Evolutionary conservation across 1,140 invertebrate genomes (phyloP).

Genomic region (Thaumatotibia leucotreta): DNA sequence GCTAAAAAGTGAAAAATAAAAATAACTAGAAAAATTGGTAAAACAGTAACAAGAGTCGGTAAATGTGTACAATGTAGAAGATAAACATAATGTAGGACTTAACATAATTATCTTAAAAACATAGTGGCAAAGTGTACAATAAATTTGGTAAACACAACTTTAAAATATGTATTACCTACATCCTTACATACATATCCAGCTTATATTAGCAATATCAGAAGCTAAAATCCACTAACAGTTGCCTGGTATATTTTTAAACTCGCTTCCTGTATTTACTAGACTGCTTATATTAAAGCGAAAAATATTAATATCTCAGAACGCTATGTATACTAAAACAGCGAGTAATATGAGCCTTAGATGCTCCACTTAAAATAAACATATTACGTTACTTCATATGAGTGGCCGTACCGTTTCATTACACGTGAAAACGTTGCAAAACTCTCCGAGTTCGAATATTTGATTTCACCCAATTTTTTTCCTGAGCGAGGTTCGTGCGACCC

Average conservation of each 20-base stretch:
- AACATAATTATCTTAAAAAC: too few relatives aligned
- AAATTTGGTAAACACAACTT: too few relatives aligned
- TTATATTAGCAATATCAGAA: not conserved
- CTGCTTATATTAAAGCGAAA: not conserved
- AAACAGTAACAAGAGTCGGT: too few relatives aligned
- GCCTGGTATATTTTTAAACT: not conserved
- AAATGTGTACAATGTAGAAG: too few relatives aligned
- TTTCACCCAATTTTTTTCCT: slow-evolving; percentile 32
- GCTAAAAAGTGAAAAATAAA: too few relatives aligned
- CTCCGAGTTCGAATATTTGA: slow-evolving; percentile 37
- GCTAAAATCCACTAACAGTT: not conserved
- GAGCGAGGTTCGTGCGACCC: slow-evolving; percentile 44
- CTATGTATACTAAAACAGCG: not conserved
- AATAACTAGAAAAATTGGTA: too few relatives aligned
- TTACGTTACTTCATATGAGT: not conserved
- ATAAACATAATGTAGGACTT: too few relatives aligned
- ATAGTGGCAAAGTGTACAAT: too few relatives aligned
- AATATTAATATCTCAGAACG: not conserved
- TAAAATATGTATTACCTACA: too few relatives aligned
- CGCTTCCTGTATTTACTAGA: not conserved
- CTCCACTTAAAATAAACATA: not conserved
- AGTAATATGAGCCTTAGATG: not conserved
- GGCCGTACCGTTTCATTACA: slow-evolving; percentile 5
- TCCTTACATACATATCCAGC: too few relatives aligned
- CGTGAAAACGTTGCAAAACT: slow-evolving; percentile 1